Evolutionary conservation across 2,888 invertebrate species (phyloP).

Genomic region (Erynnis tages): DNA sequence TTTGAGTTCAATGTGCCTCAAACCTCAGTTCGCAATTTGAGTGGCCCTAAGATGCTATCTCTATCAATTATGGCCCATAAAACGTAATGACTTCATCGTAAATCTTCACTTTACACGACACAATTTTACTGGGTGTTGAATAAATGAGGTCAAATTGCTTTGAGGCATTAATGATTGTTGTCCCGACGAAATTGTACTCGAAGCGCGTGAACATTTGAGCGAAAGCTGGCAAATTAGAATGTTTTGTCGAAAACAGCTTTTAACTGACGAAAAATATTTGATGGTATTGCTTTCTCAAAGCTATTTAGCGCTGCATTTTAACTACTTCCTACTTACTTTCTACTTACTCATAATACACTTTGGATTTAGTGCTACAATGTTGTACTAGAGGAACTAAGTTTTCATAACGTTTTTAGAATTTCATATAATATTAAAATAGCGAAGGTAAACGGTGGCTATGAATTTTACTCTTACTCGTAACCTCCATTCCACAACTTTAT

Average conservation of each 20-base stretch:
- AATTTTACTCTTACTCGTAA: too few species aligned
- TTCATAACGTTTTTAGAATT: too few species aligned
- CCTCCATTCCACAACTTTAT: too few species aligned
- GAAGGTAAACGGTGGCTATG: too few species aligned
- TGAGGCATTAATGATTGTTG: slow-evolving; percentile 60
- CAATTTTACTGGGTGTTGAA: slow-evolving; percentile 73
- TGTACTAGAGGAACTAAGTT: too few species aligned
- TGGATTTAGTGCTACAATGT: too few species aligned
- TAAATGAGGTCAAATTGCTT: slow-evolving; percentile 71
- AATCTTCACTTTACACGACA: slow-evolving; percentile 76
- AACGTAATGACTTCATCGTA: slow-evolving; percentile 80
- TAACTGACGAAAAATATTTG: neutral
- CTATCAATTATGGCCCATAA: slow-evolving; percentile 80
- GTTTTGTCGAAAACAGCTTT: slow-evolving; percentile 5
- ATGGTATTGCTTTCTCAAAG: neutral
- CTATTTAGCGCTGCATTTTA: too few species aligned
- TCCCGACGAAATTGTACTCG: slow-evolving; percentile 13
- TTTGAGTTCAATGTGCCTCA: slow-evolving; percentile 66
- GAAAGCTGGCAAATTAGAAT: slow-evolving; percentile 6
- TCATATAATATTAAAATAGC: too few species aligned
- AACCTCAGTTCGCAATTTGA: slow-evolving; percentile 76
- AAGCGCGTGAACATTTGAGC: slow-evolving; percentile 11
- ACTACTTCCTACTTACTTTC: too few species aligned
- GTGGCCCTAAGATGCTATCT: slow-evolving; percentile 72
- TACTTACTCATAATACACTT: too few species aligned